Base-by-base conservation (phyloP, 92 coral and sea anemone species). In the Scolanthus callimorphus region DNA sequence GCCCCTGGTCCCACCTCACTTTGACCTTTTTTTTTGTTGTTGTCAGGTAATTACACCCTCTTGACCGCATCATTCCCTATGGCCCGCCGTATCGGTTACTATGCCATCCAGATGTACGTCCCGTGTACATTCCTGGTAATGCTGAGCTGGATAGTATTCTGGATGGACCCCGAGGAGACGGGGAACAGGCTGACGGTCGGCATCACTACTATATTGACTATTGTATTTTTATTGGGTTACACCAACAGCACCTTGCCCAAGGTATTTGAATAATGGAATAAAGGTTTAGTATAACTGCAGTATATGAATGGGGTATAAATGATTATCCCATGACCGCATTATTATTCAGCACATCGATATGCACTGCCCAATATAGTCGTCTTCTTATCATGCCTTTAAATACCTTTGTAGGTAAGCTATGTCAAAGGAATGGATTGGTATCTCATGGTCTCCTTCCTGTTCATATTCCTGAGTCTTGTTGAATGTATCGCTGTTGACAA, bases 371-470 rank as follows among this genome's bases (percentile, higher is more conserved):
- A n/a, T n/a, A n/a, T n/a, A n/a, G n/a, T n/a, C n/a, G n/a, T n/a
- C 83, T n/a, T n/a, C n/a, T n/a, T n/a, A n/a, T n/a, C n/a, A n/a
- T n/a, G n/a, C n/a, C n/a, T n/a, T n/a, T n/a, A n/a, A n/a, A n/a
- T n/a, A n/a, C n/a, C n/a, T n/a, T n/a, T n/a, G n/a, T n/a, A 91
- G 82, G 95, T 91, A 67, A 91, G 96, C 66, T 91, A 91, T 51
- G 92, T 82, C 3, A 91, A 91, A 64, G 97, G 96, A 29, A 69
- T 91, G 86, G 97, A 91, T 60, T 68, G 85, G 88, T 91, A 91
- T 37, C 69, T 91, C 21, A 63, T 91, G 86, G 72, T 81, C 13
- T 83, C 96, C 19, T 78, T 91, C 49, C 65, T 81, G 27, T 78
- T 91, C 48, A 84, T 91, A 21, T 91, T 91, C 71, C 57, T 91